These are phyloP conservation scores for Aegotheles bennettii DNA, from an alignment of 2,113 vertebrate species.

Conservation along the genomic window DNA sequence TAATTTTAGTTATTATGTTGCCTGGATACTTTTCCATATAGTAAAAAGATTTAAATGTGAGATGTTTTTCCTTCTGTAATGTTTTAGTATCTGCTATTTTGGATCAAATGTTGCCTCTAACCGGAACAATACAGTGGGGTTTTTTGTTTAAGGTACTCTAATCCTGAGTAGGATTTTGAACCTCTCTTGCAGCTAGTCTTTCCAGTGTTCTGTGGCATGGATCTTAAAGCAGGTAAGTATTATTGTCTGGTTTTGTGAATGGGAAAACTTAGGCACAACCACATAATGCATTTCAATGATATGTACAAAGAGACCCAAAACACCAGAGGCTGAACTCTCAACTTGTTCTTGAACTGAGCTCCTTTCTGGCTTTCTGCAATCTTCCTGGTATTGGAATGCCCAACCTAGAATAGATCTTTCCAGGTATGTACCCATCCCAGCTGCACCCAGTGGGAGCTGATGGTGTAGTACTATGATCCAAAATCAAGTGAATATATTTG, in stretches of 20 bases:
- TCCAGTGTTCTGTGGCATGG: background rate
- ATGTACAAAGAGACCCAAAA: background rate
- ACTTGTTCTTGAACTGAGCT: background rate
- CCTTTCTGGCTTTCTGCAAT: background rate
- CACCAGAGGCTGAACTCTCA: background rate
- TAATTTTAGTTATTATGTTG: background rate
- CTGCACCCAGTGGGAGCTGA: background rate
- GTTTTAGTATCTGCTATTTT: background rate
- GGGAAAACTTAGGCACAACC: background rate
- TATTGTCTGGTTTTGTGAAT: background rate
- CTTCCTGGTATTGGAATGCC: background rate
- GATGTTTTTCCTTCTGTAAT: background rate
- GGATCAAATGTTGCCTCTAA: background rate
- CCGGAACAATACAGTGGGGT: background rate
- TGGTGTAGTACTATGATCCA: background rate
- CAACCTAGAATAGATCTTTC: background rate
- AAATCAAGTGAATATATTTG: fast-evolving
- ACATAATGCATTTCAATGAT: background rate
- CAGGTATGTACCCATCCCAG: background rate
- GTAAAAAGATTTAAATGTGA: background rate
- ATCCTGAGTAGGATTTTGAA: background rate
- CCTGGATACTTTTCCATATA: background rate
- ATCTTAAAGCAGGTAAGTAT: background rate
- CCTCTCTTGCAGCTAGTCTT: background rate
- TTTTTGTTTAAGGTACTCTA: background rate